Conservation (phyloP, 2,797 vertebrate genomes). For the Limosa lapponica region DNA sequence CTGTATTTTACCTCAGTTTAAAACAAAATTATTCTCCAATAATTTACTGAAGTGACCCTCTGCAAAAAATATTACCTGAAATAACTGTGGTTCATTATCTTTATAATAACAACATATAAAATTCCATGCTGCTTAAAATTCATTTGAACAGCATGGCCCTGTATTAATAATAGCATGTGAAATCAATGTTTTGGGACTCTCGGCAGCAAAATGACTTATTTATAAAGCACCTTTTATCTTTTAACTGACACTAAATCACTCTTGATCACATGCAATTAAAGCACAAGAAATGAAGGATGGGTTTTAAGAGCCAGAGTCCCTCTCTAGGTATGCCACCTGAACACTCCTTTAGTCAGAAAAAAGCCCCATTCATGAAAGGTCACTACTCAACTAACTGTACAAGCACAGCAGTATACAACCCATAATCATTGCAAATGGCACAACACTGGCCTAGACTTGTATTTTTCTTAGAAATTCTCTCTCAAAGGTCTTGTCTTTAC, state of each 20-base stretch:
- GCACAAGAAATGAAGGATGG: background rate
- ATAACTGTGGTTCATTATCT: background rate
- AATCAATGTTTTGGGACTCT: background rate
- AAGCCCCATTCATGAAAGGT: background rate
- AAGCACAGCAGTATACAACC: background rate
- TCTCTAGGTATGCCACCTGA: background rate
- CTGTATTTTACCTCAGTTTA: background rate
- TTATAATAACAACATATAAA: background rate
- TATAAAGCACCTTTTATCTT: background rate
- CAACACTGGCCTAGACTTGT: background rate
- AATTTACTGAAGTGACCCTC: background rate
- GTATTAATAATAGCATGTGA: background rate
- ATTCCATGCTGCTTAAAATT: background rate
- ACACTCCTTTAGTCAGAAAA: background rate
- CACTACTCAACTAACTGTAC: background rate
- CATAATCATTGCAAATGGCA: background rate
- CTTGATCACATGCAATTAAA: background rate
- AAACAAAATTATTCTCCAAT: background rate
- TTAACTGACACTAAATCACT: background rate
- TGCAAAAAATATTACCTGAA: background rate
- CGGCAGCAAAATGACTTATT: background rate
- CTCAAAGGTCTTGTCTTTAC: background rate
- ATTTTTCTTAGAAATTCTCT: background rate
- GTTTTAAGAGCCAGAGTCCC: background rate
- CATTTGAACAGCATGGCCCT: background rate